Evolutionary conservation across 2,888 invertebrate genomes (phyloP).

Genomic region (Eubasilissa splendida): DNA sequence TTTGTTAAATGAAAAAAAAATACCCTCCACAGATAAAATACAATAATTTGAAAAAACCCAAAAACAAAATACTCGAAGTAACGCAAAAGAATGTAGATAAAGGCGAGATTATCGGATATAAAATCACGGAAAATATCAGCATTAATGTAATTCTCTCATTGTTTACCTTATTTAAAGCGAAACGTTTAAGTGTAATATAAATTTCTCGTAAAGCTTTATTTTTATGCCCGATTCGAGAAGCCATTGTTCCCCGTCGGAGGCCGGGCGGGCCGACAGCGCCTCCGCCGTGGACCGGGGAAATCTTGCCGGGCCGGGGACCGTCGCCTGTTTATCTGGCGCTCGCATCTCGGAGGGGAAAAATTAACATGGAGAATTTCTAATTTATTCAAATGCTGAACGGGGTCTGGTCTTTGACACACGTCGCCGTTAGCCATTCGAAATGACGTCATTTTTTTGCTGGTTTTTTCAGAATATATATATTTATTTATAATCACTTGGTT

Average conservation of each 20-base stretch:
- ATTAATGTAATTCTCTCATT: slow-evolving; percentile 3
- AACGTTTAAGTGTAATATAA: slow-evolving; percentile 25
- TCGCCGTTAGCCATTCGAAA: background rate
- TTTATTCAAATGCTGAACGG: slow-evolving; percentile 7
- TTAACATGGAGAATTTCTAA: slow-evolving; percentile 14
- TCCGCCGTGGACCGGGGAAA: slow-evolving; percentile 5
- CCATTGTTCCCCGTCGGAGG: slow-evolving; percentile 12
- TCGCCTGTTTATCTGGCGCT: slow-evolving; percentile 1
- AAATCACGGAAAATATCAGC: slow-evolving; percentile 7
- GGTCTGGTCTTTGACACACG: slow-evolving; percentile 11
- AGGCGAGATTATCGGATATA: background rate
- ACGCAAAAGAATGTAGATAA: no score
- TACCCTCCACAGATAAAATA: no score
- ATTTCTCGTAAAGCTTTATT: slow-evolving; percentile 13
- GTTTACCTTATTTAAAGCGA: slow-evolving; percentile 10
- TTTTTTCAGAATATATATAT: no score
- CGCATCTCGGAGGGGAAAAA: background rate
- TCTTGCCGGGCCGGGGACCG: background rate
- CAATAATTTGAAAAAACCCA: no score
- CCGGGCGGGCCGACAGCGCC: background rate
- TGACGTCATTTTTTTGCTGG: background rate
- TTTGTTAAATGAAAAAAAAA: no score
- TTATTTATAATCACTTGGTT: no score
- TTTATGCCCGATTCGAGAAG: slow-evolving; percentile 24
- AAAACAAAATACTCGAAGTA: no score